Conservation (phyloP, 92 coral and sea anemone species). For the Epizoanthus rinbou region DNA sequence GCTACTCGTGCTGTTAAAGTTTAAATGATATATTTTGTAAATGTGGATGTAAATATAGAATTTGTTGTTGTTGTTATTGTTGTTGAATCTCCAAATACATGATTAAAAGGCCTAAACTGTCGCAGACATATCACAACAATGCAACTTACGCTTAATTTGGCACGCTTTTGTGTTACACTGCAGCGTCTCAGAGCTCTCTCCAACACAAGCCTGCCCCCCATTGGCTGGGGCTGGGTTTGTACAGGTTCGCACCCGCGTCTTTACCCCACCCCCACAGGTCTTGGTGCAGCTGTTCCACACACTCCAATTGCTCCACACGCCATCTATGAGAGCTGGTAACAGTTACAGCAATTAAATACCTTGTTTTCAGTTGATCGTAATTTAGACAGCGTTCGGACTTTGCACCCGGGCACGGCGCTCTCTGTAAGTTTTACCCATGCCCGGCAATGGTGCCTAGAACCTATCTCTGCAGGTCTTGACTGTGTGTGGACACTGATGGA, state of each 20-base stretch:
- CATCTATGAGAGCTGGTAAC: neutral
- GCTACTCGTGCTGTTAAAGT: no score
- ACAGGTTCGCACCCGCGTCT: slow-evolving; percentile 11
- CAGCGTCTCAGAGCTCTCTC: neutral
- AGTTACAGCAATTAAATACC: neutral
- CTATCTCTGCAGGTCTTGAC: no score
- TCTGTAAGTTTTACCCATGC: no score
- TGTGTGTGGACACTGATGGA: no score
- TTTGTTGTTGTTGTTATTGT: no score
- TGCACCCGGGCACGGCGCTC: no score
- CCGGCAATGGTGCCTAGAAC: no score
- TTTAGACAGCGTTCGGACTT: no score
- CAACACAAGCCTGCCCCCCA: slow-evolving; percentile 9
- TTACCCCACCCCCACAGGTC: slow-evolving; percentile 19
- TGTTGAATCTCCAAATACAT: neutral
- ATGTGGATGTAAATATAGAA: no score
- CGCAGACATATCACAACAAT: neutral
- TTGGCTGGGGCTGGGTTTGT: slow-evolving; percentile 22
- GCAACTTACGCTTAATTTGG: neutral
- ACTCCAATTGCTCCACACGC: neutral
- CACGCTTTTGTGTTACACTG: slow-evolving; percentile 7
- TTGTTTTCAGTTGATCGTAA: neutral
- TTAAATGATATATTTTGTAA: no score
- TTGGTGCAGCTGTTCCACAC: neutral
- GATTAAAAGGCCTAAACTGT: neutral